These are phyloP conservation scores for Orchesella flavescens DNA, from an alignment of 2,888 invertebrate genomes.

Conservation along the genomic window DNA sequence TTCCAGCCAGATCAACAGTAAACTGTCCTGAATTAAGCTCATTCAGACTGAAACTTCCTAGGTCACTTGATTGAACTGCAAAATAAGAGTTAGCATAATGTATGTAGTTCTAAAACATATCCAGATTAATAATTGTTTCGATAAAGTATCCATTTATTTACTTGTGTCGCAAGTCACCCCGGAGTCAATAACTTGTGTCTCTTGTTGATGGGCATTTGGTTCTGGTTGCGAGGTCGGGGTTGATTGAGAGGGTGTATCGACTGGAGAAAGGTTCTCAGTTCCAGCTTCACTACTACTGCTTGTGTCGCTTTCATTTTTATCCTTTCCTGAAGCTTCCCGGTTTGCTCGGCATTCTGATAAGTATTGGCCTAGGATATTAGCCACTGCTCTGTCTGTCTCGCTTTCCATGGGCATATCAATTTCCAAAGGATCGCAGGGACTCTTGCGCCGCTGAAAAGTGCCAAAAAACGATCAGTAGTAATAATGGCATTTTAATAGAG, in stretches of 20 bases:
- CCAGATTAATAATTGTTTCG: no score
- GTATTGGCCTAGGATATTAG: constrained; percentile 51
- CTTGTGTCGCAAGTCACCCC: constrained; percentile 17
- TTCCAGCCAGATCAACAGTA: constrained; percentile 53
- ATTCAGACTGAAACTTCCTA: constrained; percentile 24
- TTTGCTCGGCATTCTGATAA: constrained; percentile 33
- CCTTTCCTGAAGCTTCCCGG: constrained; percentile 23
- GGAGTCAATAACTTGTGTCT: neutral
- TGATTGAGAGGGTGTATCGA: neutral
- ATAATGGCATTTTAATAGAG: no score
- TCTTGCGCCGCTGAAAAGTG: constrained; percentile 55
- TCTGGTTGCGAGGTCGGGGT: neutral
- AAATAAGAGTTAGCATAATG: no score
- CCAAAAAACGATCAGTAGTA: neutral
- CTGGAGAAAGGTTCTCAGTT: neutral
- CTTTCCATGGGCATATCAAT: constrained; percentile 57
- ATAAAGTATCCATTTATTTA: constrained; percentile 9
- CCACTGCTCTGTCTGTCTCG: constrained; percentile 65
- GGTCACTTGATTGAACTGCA: neutral
- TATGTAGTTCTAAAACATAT: no score
- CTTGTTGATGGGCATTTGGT: constrained; percentile 10
- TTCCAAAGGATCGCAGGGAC: constrained; percentile 41
- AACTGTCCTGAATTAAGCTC: constrained; percentile 53
- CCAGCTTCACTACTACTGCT: neutral
- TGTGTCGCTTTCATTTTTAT: neutral